Base-by-base conservation (phyloP, 2,113 vertebrate species). In the Tachysurus vachellii region DNA sequence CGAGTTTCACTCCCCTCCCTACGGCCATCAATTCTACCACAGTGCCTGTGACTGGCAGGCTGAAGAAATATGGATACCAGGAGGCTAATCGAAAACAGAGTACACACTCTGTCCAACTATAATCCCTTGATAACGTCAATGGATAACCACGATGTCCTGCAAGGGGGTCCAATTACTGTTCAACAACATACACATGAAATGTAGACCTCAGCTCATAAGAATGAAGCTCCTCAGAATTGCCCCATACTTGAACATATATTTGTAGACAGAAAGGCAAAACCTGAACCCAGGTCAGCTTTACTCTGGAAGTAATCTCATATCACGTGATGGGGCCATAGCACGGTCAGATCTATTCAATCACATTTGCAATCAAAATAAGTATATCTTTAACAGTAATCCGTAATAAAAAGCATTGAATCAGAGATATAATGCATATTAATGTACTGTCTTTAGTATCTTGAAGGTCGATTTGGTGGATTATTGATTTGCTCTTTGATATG, bases 61-160 rank as follows among this genome's bases (percentile, higher is more conserved):
- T 53, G 1, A 62, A 82, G 85, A 82, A 75, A 42, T 73, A 59
- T 68, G 11, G 44, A 62, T 62, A 53, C 66, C n/a, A 42, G 56
- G 54, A 75, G 50, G 47, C 73, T 89, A 89, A 86, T 89, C 59
- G 44, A 84, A 83, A 83, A 82, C 88, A 89, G 85, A 83, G 44
- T 80, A 17, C 62, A 4, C 26, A 47, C 36, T 66, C 84, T 17
- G 11, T 85, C 54, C 61, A 54, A 53, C 81, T n/a, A 17, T 66
- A 82, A 82, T 82, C 80, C 75, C 42, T 68, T n/a, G 53, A n/a
- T 77, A 83, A 31, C 76, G 62, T 75, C 82, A 59, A 61, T 19
- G 56, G 31, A 61, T 61, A 81, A 61, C 79, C 79, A 81, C 13
- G 8, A 42, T 66, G 62, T 70, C 54, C 13, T 64, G 14, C 71